These are phyloP conservation scores for Philopedon plagiatum DNA, from an alignment of 2,888 invertebrate genomes.

Conservation along the genomic window DNA sequence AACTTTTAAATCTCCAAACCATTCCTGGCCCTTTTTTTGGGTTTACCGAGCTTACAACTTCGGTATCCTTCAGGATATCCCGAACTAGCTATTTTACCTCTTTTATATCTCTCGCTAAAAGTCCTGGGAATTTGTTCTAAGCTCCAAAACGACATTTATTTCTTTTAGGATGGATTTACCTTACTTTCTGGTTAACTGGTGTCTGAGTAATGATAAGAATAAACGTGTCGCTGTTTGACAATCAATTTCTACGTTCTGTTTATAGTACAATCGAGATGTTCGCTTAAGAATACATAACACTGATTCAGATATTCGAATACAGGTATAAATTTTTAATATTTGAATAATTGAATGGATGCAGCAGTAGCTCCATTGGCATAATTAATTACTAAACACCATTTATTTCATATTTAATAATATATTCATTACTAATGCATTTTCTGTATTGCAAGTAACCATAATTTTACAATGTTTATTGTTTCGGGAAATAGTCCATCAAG, in stretches of 20 bases:
- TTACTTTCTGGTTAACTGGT: slow-evolving; percentile 16
- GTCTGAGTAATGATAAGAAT: slow-evolving; percentile 17
- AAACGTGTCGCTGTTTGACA: slow-evolving; percentile 9
- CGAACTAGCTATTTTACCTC: slow-evolving; percentile 42
- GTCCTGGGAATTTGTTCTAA: slow-evolving; percentile 50
- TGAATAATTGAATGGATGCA: too few relatives aligned
- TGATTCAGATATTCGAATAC: too few relatives aligned
- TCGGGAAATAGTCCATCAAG: too few relatives aligned
- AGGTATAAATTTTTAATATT: too few relatives aligned
- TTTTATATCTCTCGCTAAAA: slow-evolving; percentile 47
- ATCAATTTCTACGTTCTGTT: not conserved
- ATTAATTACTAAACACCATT: too few relatives aligned
- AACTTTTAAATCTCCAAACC: slow-evolving; percentile 42
- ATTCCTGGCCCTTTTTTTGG: slow-evolving; percentile 38
- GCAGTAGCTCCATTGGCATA: too few relatives aligned
- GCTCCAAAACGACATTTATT: slow-evolving; percentile 48
- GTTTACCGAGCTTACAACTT: slow-evolving; percentile 44
- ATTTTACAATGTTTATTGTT: too few relatives aligned
- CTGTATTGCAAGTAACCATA: too few relatives aligned
- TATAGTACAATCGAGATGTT: not conserved
- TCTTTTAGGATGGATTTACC: slow-evolving; percentile 26
- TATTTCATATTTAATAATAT: too few relatives aligned
- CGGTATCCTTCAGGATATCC: slow-evolving; percentile 41
- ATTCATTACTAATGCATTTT: too few relatives aligned
- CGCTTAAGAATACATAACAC: too few relatives aligned